phyloP scores from a whole-genome alignment of 2,113 vertebrate species.

The Uropsilus gracilis region DNA sequence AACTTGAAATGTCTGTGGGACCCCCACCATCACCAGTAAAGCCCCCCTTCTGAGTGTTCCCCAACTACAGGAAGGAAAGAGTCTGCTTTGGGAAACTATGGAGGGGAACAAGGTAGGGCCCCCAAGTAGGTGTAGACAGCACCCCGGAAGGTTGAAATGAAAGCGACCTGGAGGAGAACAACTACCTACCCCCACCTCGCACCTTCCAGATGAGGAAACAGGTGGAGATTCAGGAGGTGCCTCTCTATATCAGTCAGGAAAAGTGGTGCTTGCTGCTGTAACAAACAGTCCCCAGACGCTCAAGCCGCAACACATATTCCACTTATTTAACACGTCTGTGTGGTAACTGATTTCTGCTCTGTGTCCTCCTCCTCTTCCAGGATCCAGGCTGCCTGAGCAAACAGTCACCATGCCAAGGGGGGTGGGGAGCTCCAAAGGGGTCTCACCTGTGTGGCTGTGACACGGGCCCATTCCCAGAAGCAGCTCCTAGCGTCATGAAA shows the following conservation, averaged over 20 bases:
- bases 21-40: accelerated
- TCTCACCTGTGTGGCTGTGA: neutral
- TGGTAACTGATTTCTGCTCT: neutral
- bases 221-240: neutral
- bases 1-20: neutral
- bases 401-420: neutral
- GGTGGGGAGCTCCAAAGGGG: neutral
- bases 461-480: accelerated
- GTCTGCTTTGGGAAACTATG: no score
- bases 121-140: accelerated
- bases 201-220: neutral
- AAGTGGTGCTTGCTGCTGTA: neutral
- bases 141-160: neutral
- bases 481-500: neutral
- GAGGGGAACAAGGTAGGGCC: neutral
- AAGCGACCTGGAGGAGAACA: neutral
- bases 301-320: neutral
- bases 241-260: neutral
- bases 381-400: neutral
- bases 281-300: neutral
- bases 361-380: neutral
- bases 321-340: accelerated
- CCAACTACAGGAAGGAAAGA: neutral
- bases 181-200: neutral
- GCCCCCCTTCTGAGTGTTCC: neutral